Evolutionary conservation across 1,140 invertebrate genomes (phyloP), one percentile per base, ranked within the genome.

Genomic region (Linepithema humile): DNA sequence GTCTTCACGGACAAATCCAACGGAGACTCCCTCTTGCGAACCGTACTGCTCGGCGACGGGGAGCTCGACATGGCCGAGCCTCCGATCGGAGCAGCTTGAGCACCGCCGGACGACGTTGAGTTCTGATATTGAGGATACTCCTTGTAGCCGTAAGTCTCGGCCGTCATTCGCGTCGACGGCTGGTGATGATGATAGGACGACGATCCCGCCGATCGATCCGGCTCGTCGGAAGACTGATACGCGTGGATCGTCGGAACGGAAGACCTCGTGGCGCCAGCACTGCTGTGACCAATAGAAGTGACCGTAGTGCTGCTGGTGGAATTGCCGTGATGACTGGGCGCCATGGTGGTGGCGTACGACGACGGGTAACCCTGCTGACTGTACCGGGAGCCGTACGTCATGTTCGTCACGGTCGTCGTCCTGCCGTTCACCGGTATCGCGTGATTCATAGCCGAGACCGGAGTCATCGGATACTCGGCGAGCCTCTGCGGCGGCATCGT

Each of bases 1-100:
- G 97, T 98, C 91, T 98, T 98, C 45, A 98, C 97, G 0, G 97
- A 98, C 15, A 98, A 94, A 93, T 98, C 97, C 59, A 98, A 91
- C 0, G 97, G 97, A 0, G 97, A 97, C 90, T 97, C 97, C 45
- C 96, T 95, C 92, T 96, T 97, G 67, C 92, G 92, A 1, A 92
- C n/a, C 0, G 90, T 90, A 53, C 91, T 94, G 15, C 85, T 86
- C 29, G 91, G 85, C 0, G 90, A 78, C 0, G 89, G 17, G 0
- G 85, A 72, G 64, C 48, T 43, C 26, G n/a, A 45, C 43, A 15
- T 45, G 1, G 75, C 40, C n/a, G 82, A n/a, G n/a, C 82, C 38
- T 10, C 82, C 32, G 40, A 69, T 40, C 55, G 85, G 64, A 7
- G 70, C 38, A 29, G 80, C 48, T 17, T 89, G 90, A 75, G 53